A percentile compares a stretch with the other conserved stretches of the same genome.
Evolutionary conservation across 2,113 vertebrate species (phyloP).

Genomic region (Eurypyga helias): DNA sequence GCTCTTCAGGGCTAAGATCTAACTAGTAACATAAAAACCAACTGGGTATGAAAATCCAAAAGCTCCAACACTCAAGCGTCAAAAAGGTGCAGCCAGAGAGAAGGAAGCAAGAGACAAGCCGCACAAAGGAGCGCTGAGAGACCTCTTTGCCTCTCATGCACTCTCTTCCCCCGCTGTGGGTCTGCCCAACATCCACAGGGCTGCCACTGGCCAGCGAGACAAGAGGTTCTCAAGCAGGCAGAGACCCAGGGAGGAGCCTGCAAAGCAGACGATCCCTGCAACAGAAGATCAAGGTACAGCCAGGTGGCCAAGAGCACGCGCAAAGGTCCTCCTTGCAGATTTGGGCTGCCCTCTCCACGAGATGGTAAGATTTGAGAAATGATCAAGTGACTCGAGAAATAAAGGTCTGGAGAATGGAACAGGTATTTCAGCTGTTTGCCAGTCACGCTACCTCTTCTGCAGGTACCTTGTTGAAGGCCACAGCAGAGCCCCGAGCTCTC

Average conservation of each 20-base stretch:
- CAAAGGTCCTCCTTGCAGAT: background rate
- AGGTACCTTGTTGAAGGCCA: background rate
- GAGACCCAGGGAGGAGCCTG: background rate
- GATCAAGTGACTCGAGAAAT: background rate
- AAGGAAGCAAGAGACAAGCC: background rate
- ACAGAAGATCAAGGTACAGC: background rate
- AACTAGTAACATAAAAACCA: conserved; percentile 15
- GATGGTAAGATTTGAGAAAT: background rate
- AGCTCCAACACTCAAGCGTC: background rate
- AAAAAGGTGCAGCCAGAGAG: background rate
- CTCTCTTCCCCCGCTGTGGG: background rate
- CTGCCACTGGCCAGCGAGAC: fast-evolving
- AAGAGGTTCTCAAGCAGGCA: background rate
- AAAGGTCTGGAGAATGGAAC: background rate
- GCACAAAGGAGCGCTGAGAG: background rate
- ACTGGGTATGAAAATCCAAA: background rate
- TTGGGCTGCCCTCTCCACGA: background rate
- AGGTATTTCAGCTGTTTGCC: background rate
- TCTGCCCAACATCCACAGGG: background rate
- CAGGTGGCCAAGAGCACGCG: background rate
- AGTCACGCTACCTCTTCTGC: background rate
- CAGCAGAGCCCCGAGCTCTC: background rate
- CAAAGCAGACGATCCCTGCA: background rate
- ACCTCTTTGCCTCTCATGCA: background rate
- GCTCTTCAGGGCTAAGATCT: background rate